A percentile compares a stretch with the other conserved stretches of the same genome.
These are phyloP conservation scores for Drosophila lini DNA, from an alignment of 1,140 invertebrate genomes.

Conservation along the genomic window DNA sequence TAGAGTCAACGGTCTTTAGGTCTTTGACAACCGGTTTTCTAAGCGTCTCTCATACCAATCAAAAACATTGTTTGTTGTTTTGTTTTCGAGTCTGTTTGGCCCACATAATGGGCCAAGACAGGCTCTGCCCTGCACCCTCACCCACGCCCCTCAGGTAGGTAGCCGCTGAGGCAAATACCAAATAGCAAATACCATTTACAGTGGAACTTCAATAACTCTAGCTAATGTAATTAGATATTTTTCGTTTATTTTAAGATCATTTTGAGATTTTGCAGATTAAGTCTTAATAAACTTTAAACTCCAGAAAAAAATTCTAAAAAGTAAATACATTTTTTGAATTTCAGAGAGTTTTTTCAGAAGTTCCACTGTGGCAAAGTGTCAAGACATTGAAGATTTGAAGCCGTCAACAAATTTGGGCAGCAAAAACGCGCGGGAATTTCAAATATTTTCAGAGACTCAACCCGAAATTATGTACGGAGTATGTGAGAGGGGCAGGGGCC, in stretches of 20 bases:
- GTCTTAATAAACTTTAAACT: too few relatives aligned
- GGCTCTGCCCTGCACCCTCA: constrained; percentile 3
- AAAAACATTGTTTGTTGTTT: constrained; percentile 18
- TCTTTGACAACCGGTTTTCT: constrained; percentile 38
- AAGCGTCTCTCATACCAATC: background rate
- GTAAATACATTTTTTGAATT: too few relatives aligned
- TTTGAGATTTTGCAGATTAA: background rate
- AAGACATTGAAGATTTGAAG: constrained; percentile 28
- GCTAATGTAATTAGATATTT: background rate
- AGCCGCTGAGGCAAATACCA: constrained; percentile 27
- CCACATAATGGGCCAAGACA: constrained; percentile 43
- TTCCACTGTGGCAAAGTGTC: constrained; percentile 20
- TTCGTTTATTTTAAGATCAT: background rate
- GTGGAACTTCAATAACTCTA: background rate
- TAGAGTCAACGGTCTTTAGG: constrained; percentile 24
- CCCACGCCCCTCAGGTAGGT: constrained; percentile 41
- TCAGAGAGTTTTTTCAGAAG: background rate
- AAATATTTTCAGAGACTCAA: constrained; percentile 15
- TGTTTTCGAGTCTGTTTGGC: constrained; percentile 33
- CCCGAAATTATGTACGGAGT: constrained; percentile 21
- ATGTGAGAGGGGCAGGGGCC: background rate
- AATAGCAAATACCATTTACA: constrained; percentile 20
- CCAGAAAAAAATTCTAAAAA: background rate
- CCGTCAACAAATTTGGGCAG: constrained; percentile 25
- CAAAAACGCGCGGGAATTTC: constrained; percentile 33